Evolutionary conservation across 2,797 vertebrate genomes (phyloP).

Genomic region (Poeciliopsis paucimaculata): DNA sequence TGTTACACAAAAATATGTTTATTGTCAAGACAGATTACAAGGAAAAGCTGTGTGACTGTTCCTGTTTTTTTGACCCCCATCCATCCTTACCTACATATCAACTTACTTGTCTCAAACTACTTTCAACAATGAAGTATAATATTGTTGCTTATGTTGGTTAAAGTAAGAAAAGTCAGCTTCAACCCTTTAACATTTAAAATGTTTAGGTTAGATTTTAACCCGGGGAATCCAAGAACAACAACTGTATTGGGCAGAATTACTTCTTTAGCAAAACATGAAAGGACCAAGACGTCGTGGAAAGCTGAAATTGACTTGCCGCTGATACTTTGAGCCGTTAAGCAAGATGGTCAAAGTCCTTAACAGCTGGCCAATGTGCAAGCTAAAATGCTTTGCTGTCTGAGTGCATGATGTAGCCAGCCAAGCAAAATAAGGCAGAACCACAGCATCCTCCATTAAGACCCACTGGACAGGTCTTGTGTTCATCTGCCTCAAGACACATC

Average conservation of each 20-base stretch:
- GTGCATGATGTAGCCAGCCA: background rate
- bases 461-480: background rate
- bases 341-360: background rate
- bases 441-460: background rate
- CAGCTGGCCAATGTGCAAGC: background rate
- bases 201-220: background rate
- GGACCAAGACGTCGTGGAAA: background rate
- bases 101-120: background rate
- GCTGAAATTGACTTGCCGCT: background rate
- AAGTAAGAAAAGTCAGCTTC: background rate
- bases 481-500: background rate
- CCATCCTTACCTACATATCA: background rate
- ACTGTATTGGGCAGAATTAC: background rate
- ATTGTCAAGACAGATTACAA: background rate
- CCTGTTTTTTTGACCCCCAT: background rate
- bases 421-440: background rate
- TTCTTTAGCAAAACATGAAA: background rate
- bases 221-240: background rate
- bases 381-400: background rate
- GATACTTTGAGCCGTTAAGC: background rate
- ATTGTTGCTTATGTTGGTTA: background rate
- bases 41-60: background rate
- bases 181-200: background rate
- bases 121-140: background rate
- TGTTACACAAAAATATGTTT: background rate